Evolutionary conservation across 2,888 invertebrate genomes (phyloP).

Genomic region (Eulithis prunata): DNA sequence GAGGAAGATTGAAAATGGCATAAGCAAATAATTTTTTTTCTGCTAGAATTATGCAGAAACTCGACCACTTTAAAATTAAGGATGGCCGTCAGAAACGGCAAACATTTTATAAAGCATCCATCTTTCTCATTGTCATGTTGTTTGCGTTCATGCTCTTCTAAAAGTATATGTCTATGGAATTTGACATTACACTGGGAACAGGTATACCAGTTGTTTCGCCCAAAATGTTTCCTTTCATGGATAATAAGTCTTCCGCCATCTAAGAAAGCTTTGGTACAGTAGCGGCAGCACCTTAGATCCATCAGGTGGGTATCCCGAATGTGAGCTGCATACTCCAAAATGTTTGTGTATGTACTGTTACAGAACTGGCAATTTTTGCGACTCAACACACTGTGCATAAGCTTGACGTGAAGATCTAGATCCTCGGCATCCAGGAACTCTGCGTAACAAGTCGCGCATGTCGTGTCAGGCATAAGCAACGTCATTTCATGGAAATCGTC

Average conservation of each 20-base stretch:
- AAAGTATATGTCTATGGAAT: conserved; percentile 43
- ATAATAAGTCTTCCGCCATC: conserved; percentile 35
- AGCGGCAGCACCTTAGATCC: conserved; percentile 52
- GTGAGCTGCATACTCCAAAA: conserved; percentile 58
- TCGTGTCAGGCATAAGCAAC: conserved; percentile 49
- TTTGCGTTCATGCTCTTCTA: conserved; percentile 49
- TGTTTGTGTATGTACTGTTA: conserved; percentile 43
- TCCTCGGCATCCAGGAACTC: conserved; percentile 71
- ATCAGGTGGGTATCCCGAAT: conserved; percentile 58
- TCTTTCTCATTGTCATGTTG: conserved; percentile 50
- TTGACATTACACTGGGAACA: conserved; percentile 61
- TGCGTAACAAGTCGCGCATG: conserved; percentile 59
- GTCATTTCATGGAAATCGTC: background rate
- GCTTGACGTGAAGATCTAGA: conserved; percentile 57
- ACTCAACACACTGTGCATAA: conserved; percentile 52
- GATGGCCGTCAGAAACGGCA: conserved; percentile 53
- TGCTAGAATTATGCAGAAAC: conserved; percentile 9
- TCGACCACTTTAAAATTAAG: conserved; percentile 56
- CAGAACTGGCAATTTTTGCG: conserved; percentile 59
- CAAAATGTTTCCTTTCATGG: conserved; percentile 60
- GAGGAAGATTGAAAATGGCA: conserved; percentile 48
- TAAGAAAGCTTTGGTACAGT: conserved; percentile 58
- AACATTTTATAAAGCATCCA: conserved; percentile 54
- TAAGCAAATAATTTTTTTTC: conserved; percentile 43
- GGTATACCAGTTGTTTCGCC: conserved; percentile 33